phyloP scores from a whole-genome alignment of 2,797 vertebrate species.

The Anguilla marmorata region DNA sequence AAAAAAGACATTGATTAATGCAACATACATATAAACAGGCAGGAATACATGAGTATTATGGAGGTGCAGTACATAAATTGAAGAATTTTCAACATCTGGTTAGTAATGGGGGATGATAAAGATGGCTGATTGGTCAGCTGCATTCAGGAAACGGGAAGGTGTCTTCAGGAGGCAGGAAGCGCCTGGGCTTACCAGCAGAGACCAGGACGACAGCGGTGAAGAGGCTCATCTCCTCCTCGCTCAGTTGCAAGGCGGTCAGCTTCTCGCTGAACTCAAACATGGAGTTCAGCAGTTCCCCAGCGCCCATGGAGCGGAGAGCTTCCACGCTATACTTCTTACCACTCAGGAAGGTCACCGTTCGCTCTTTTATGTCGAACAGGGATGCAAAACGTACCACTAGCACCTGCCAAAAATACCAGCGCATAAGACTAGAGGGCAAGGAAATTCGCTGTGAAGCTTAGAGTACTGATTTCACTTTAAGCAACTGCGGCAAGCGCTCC shows the following conservation, averaged over 20 bases:
- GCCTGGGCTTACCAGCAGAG: conserved; percentile 85
- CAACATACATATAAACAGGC: not conserved
- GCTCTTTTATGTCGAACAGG: conserved; percentile 87
- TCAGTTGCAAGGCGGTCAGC: conserved; percentile 84
- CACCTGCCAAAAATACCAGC: conserved; percentile 72
- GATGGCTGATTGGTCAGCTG: not conserved
- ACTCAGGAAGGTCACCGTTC: conserved; percentile 92
- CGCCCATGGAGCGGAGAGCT: conserved; percentile 84
- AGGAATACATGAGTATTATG: not conserved
- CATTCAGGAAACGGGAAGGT: not conserved
- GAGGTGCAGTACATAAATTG: not conserved
- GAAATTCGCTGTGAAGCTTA: not conserved
- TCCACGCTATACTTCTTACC: conserved; percentile 91
- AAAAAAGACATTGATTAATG: not conserved
- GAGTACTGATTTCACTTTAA: not conserved
- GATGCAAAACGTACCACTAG: conserved; percentile 96
- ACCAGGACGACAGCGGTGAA: conserved; percentile 97
- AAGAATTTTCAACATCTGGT: not conserved
- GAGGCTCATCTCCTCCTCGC: conserved; percentile 92
- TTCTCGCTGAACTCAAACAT: conserved; percentile 99
- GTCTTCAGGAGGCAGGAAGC: conserved; percentile 9
- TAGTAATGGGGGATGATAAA: not conserved
- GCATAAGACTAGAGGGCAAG: conserved; percentile 23
- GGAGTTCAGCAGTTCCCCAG: conserved; percentile 91
- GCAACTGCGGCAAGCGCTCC: not conserved